Conservation (phyloP, 2,113 vertebrate species). For the Planiliza haematocheilus region DNA sequence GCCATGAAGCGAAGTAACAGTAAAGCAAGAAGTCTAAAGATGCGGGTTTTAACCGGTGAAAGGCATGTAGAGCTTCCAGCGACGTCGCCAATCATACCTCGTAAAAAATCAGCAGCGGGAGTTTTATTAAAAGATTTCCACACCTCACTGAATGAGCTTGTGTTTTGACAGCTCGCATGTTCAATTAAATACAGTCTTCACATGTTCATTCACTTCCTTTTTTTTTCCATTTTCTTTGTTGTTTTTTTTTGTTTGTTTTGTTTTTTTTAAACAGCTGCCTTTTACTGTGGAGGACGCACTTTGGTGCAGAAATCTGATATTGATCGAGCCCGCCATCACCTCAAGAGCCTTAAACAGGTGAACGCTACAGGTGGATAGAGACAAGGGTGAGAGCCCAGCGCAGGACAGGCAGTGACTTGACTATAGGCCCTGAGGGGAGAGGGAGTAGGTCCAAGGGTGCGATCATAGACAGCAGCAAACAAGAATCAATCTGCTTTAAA, state of each 20-base stretch:
- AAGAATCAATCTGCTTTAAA: conserved; percentile 52
- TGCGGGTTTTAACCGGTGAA: conserved; percentile 43
- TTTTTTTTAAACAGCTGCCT: conserved; percentile 70
- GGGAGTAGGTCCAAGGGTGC: conserved; percentile 55
- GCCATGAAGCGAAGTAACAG: conserved; percentile 59
- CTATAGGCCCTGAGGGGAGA: conserved; percentile 78
- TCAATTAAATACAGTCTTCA: conserved; percentile 49
- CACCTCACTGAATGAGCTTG: conserved; percentile 41
- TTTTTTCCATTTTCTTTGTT: too few species aligned
- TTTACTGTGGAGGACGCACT: conserved; percentile 63
- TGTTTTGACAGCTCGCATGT: conserved; percentile 56
- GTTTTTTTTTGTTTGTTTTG: not conserved
- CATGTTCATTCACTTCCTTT: conserved; percentile 5
- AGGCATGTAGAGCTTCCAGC: conserved; percentile 66
- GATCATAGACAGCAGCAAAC: conserved; percentile 69
- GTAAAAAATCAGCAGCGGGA: conserved; percentile 64
- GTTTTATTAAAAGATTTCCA: conserved; percentile 42
- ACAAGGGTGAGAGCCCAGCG: conserved; percentile 54
- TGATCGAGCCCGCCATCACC: conserved; percentile 46
- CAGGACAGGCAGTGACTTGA: conserved; percentile 80
- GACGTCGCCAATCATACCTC: conserved; percentile 62
- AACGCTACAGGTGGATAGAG: conserved; percentile 47
- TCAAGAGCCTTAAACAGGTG: conserved; percentile 35
- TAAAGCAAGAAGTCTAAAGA: conserved; percentile 55
- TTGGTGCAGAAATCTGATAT: conserved; percentile 65